A percentile compares a stretch with the other conserved stretches of the same genome.
These are phyloP conservation scores for Erebia ligea DNA, from an alignment of 2,888 invertebrate species.

Conservation along the genomic window DNA sequence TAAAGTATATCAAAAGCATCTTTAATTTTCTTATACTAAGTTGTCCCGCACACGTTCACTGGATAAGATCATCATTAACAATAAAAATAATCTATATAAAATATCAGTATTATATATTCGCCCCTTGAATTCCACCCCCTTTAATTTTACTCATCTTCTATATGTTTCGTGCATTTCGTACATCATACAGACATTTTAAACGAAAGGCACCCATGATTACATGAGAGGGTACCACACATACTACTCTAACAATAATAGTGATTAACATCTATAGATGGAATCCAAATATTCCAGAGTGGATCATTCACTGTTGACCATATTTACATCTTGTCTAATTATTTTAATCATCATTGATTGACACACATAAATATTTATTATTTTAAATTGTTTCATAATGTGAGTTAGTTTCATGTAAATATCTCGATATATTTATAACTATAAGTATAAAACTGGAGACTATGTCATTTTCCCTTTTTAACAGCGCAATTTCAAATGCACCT, in stretches of 20 bases:
- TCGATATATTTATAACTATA: constrained; percentile 3
- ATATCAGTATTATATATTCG: constrained; percentile 69
- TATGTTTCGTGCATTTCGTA: constrained; percentile 95
- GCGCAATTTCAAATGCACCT: constrained; percentile 6
- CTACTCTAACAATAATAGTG: constrained; percentile 82
- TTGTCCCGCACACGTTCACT: constrained; percentile 74
- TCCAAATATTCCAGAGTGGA: constrained; percentile 56
- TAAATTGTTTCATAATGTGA: neutral
- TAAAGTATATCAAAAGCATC: constrained; percentile 77
- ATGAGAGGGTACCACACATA: constrained; percentile 79
- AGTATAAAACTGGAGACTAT: constrained; percentile 8
- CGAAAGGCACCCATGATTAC: constrained; percentile 82
- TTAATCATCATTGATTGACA: constrained; percentile 10
- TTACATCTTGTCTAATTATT: constrained; percentile 30
- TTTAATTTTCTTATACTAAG: constrained; percentile 76
- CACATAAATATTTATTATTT: constrained; percentile 11
- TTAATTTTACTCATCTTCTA: constrained; percentile 87
- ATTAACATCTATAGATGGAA: constrained; percentile 76
- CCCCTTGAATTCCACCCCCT: constrained; percentile 61
- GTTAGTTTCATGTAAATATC: constrained; percentile 13
- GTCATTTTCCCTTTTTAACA: constrained; percentile 3
- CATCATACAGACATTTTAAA: constrained; percentile 89
- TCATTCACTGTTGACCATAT: constrained; percentile 61
- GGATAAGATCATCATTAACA: constrained; percentile 74
- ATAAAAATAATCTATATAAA: constrained; percentile 79